Conservation (phyloP, 2,797 vertebrate species). For the Pelobates cultripes region DNA sequence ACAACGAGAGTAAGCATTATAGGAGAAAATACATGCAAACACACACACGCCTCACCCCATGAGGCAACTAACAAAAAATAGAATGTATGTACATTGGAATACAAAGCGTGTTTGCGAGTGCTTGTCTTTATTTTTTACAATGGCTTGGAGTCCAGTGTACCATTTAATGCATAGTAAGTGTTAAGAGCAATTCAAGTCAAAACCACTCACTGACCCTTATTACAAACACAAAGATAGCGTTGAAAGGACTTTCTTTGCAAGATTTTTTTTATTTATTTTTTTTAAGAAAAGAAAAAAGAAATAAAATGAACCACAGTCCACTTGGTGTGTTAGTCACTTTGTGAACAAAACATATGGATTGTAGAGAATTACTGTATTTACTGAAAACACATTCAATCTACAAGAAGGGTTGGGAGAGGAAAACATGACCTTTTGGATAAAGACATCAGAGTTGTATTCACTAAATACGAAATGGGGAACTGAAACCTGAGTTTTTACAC, state of each 20-base stretch:
- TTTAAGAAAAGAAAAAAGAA: background rate
- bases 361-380: constrained; percentile 10
- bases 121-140: background rate
- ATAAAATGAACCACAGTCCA: background rate
- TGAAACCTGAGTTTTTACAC: too few relatives aligned
- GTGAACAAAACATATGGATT: constrained; percentile 7
- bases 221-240: background rate
- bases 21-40: too few relatives aligned
- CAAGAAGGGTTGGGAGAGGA: too few relatives aligned
- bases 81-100: too few relatives aligned
- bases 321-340: constrained; percentile 3
- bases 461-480: too few relatives aligned
- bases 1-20: too few relatives aligned
- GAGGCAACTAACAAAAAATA: too few relatives aligned
- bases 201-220: background rate
- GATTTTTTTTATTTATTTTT: background rate
- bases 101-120: background rate
- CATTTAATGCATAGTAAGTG: too few relatives aligned
- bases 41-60: too few relatives aligned
- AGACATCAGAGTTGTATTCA: too few relatives aligned
- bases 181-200: background rate
- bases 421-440: too few relatives aligned
- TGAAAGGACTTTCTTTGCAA: background rate
- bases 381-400: constrained; percentile 9
- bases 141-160: background rate